These are phyloP conservation scores for Ganaspis brasiliensis DNA, from an alignment of 2,888 invertebrate genomes.

Conservation along the genomic window DNA sequence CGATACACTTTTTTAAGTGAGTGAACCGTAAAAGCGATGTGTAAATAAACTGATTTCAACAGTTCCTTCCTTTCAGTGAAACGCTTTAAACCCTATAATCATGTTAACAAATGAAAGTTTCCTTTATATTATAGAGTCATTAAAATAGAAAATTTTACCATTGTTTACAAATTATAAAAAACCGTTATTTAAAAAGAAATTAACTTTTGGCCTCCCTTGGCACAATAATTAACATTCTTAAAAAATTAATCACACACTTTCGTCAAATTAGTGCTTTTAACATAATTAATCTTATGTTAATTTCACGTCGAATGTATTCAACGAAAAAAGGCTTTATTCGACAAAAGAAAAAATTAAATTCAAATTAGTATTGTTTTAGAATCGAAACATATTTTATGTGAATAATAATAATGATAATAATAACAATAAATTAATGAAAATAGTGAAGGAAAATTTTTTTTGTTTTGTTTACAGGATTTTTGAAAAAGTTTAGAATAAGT, in stretches of 20 bases:
- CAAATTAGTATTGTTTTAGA: too few species aligned
- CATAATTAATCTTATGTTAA: not conserved
- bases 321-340: too few species aligned
- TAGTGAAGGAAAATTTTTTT: too few species aligned
- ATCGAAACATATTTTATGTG: too few species aligned
- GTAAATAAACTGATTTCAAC: constrained; percentile 3
- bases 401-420: too few species aligned
- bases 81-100: constrained; percentile 1
- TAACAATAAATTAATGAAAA: too few species aligned
- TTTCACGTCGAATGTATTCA: not conserved
- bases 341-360: not conserved
- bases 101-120: constrained; percentile 1
- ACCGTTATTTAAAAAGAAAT: not conserved
- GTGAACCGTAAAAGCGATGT: not conserved
- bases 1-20: not conserved
- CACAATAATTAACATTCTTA: not conserved
- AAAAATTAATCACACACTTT: not conserved
- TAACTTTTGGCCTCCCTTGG: not conserved
- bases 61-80: constrained; percentile 5
- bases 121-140: constrained; percentile 4
- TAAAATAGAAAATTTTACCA: not conserved
- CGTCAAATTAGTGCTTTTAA: not conserved
- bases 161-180: not conserved
- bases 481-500: too few species aligned
- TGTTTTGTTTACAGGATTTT: too few species aligned